A percentile compares a stretch with the other conserved stretches of the same genome.
These are phyloP conservation scores for Synanthedon myopaeformis DNA, from an alignment of 2,888 invertebrate genomes.

Conservation along the genomic window DNA sequence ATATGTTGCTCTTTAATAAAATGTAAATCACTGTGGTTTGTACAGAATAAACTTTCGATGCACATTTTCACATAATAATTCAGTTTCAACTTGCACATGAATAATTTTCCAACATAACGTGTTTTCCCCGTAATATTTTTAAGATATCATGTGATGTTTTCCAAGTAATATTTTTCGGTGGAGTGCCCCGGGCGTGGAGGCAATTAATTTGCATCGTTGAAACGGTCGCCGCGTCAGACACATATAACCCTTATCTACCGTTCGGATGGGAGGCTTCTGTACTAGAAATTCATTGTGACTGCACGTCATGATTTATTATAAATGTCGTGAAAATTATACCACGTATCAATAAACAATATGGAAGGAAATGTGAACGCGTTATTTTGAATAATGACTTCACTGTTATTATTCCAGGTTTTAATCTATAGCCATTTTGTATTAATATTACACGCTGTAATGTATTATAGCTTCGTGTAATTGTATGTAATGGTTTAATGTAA, in stretches of 20 bases:
- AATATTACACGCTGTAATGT: no score
- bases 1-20: no score
- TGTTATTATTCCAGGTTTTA: no score
- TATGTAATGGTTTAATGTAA: no score
- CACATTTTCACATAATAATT: no score
- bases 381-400: no score
- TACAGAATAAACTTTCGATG: no score
- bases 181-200: background rate
- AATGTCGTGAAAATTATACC: background rate
- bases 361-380: background rate
- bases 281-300: background rate
- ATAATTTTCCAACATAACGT: background rate
- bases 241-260: background rate
- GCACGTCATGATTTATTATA: background rate
- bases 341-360: background rate
- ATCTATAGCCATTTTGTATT: no score
- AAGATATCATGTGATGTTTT: background rate
- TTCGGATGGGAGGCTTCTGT: background rate
- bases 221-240: background rate
- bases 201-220: constrained; percentile 1
- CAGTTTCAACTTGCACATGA: no score
- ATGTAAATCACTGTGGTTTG: no score
- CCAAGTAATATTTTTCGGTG: background rate
- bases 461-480: no score
- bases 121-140: background rate